A percentile compares a stretch with the other conserved stretches of the same genome.
Evolutionary conservation across 2,113 vertebrate species (phyloP).

Genomic region (Barbus barbus): DNA sequence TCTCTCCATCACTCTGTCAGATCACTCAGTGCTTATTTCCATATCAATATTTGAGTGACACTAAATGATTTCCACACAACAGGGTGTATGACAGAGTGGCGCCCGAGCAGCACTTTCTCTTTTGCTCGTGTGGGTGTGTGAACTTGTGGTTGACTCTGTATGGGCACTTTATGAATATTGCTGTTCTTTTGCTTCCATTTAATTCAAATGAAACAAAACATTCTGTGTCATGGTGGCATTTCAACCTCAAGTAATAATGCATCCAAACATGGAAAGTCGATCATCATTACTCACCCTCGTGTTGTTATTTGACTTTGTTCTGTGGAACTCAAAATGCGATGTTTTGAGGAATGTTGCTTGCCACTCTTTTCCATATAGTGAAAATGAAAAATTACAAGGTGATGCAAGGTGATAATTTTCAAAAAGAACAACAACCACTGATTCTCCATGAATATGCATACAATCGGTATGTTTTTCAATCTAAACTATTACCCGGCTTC

Average conservation of each 20-base stretch:
- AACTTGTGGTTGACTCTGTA: constrained; percentile 59
- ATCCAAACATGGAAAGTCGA: not conserved
- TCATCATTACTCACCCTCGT: not conserved
- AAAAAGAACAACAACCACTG: not conserved
- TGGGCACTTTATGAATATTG: constrained; percentile 11
- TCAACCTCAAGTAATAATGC: not conserved
- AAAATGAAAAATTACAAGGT: not conserved
- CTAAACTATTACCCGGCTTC: not conserved
- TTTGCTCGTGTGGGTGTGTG: constrained; percentile 46
- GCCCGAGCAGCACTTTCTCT: constrained; percentile 59
- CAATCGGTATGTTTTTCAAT: not conserved
- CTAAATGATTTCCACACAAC: constrained; percentile 82
- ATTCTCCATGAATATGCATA: not conserved
- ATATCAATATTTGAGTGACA: constrained; percentile 84
- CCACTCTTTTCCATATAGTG: not conserved
- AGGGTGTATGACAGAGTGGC: constrained; percentile 71
- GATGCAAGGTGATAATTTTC: too few relatives aligned
- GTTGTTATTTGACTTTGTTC: not conserved
- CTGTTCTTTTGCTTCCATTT: constrained; percentile 21
- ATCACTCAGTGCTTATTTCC: constrained; percentile 79
- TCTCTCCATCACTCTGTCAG: constrained; percentile 57
- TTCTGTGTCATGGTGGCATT: not conserved
- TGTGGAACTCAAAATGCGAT: not conserved
- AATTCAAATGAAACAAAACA: constrained; percentile 4
- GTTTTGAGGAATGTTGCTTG: not conserved